Percentiles rank a stretch among this genome's conserved stretches.
These are phyloP conservation scores for Siphlonurus alternatus DNA, from an alignment of 2,888 invertebrate genomes.

Conservation along the genomic window DNA sequence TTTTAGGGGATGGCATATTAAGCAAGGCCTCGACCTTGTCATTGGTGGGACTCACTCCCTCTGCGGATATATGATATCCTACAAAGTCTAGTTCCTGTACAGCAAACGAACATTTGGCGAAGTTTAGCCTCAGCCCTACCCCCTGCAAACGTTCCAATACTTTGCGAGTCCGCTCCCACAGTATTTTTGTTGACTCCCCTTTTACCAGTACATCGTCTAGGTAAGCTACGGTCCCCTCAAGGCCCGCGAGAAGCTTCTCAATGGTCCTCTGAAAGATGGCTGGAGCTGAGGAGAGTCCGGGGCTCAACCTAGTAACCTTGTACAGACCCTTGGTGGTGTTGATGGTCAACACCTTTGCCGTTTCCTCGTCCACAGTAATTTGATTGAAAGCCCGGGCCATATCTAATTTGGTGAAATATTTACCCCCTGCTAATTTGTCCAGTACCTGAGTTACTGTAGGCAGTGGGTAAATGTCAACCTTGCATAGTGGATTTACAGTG, in stretches of 20 bases:
- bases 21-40: not conserved
- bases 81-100: not conserved
- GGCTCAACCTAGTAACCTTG: slow-evolving; percentile 6
- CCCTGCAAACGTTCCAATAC: not conserved
- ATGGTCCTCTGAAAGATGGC: too few relatives aligned
- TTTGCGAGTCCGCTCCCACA: not conserved
- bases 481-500: too few relatives aligned
- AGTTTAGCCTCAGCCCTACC: not conserved
- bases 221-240: too few relatives aligned
- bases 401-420: slow-evolving; percentile 16
- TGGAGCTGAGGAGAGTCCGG: too few relatives aligned
- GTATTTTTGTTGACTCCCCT: not conserved
- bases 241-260: too few relatives aligned
- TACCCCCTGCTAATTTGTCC: slow-evolving; percentile 14
- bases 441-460: slow-evolving; percentile 16
- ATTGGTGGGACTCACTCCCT: not conserved
- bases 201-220: too few relatives aligned
- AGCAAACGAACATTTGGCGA: not conserved
- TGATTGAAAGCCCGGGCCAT: slow-evolving; percentile 15
- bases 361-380: slow-evolving; percentile 15
- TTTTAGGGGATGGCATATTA: not conserved
- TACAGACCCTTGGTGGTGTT: slow-evolving; percentile 13
- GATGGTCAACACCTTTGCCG: slow-evolving; percentile 14
- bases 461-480: too few relatives aligned
- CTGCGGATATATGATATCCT: not conserved